Conservation (phyloP, 2,888 invertebrate species). For the Drosophila cracens region DNA sequence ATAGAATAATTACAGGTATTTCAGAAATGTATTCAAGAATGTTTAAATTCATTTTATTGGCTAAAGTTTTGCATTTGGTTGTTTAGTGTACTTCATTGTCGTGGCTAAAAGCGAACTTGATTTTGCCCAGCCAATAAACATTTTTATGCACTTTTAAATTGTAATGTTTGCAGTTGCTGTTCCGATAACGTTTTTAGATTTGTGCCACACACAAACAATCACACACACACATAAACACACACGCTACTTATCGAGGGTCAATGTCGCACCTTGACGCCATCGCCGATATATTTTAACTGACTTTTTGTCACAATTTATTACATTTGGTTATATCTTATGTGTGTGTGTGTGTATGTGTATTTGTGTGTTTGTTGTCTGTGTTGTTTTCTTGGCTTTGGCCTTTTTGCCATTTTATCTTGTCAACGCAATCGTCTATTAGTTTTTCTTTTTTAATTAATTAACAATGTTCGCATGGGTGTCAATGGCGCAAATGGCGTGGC, state of each 20-base stretch:
- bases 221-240: conserved; percentile 17
- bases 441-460: conserved; percentile 76
- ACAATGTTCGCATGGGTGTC: conserved; percentile 75
- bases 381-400: conserved; percentile 51
- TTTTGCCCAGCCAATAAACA: conserved; percentile 59
- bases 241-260: conserved; percentile 64
- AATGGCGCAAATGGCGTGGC: conserved; percentile 66
- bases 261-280: conserved; percentile 75
- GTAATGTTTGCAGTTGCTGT: conserved; percentile 53
- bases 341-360: conserved; percentile 17
- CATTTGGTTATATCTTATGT: conserved; percentile 47
- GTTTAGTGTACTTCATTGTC: conserved; percentile 53
- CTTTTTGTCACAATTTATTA: conserved; percentile 77
- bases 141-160: conserved; percentile 77
- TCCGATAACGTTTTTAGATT: conserved; percentile 62
- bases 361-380: conserved; percentile 34
- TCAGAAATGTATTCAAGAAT: neutral
- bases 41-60: neutral
- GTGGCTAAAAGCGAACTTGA: conserved; percentile 60
- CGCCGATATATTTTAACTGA: conserved; percentile 63
- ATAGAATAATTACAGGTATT: neutral
- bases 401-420: conserved; percentile 67
- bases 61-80: conserved; percentile 6
- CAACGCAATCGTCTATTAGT: conserved; percentile 75
- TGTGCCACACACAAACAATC: conserved; percentile 59